These are phyloP conservation scores for Syngnathus rostellatus DNA, from an alignment of 2,797 vertebrate genomes.

Conservation along the genomic window DNA sequence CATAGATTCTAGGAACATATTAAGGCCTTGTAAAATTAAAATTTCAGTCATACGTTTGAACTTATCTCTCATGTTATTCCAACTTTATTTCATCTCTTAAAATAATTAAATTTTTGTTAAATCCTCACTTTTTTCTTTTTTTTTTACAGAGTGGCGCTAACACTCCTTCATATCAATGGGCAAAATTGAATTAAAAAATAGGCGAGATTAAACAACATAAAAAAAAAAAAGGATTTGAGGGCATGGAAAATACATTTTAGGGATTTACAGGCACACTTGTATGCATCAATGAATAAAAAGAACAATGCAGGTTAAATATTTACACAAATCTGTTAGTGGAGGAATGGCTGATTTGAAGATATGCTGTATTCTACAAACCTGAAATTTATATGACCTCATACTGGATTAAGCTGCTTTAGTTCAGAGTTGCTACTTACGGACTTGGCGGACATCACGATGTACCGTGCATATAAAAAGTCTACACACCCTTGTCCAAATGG, in stretches of 20 bases:
- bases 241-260: constrained; percentile 34
- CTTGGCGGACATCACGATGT: not conserved
- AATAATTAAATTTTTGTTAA: not conserved
- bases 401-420: not conserved
- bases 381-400: not conserved
- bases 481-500: not conserved
- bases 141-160: not conserved
- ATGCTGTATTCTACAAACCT: not conserved
- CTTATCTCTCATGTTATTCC: not conserved
- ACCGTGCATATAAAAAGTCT: not conserved
- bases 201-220: constrained; percentile 25
- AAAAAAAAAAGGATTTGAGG: constrained; percentile 26
- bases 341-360: not conserved
- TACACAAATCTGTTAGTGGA: constrained; percentile 1
- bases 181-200: constrained; percentile 30
- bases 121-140: not conserved
- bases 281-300: constrained; percentile 39
- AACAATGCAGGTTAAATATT: not conserved
- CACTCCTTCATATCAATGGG: constrained; percentile 12
- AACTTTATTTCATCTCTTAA: not conserved
- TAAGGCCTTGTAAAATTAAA: not conserved
- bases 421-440: not conserved
- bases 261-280: constrained; percentile 64
- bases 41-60: not conserved
- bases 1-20: not conserved